These are phyloP conservation scores for Vombatus ursinus DNA, from an alignment of 2,113 vertebrate species.

Conservation along the genomic window DNA sequence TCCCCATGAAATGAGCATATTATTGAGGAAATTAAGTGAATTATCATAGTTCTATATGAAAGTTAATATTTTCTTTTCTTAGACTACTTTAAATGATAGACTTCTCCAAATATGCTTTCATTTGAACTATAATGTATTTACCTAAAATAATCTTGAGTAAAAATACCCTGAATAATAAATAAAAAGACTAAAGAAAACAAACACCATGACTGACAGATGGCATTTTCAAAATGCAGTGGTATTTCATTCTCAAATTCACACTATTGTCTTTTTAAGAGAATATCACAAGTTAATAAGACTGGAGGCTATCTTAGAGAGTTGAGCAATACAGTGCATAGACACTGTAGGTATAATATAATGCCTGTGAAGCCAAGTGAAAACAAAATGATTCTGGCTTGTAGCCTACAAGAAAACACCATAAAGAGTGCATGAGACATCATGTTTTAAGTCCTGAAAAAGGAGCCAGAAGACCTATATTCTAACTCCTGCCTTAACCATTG, in stretches of 20 bases:
- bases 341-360: not conserved
- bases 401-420: not conserved
- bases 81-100: constrained; percentile 5
- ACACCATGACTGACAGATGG: constrained; percentile 61
- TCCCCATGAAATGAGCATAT: not conserved
- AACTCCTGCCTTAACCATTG: not conserved
- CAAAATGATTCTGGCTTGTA: not conserved
- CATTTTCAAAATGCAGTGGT: constrained; percentile 60
- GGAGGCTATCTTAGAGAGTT: not conserved
- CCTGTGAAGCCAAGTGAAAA: not conserved
- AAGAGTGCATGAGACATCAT: not conserved
- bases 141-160: constrained; percentile 37
- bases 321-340: not conserved
- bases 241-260: not conserved
- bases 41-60: not conserved
- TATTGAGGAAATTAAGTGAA: not conserved
- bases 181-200: constrained; percentile 57
- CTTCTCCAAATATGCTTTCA: constrained; percentile 25
- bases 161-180: constrained; percentile 40
- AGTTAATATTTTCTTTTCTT: not conserved
- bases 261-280: constrained; percentile 31
- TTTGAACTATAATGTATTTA: constrained; percentile 51
- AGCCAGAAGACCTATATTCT: not conserved
- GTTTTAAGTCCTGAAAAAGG: not conserved
- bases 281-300: not conserved